Evolutionary conservation across 2,888 invertebrate genomes (phyloP).

Genomic region (Horisme vitalbata): DNA sequence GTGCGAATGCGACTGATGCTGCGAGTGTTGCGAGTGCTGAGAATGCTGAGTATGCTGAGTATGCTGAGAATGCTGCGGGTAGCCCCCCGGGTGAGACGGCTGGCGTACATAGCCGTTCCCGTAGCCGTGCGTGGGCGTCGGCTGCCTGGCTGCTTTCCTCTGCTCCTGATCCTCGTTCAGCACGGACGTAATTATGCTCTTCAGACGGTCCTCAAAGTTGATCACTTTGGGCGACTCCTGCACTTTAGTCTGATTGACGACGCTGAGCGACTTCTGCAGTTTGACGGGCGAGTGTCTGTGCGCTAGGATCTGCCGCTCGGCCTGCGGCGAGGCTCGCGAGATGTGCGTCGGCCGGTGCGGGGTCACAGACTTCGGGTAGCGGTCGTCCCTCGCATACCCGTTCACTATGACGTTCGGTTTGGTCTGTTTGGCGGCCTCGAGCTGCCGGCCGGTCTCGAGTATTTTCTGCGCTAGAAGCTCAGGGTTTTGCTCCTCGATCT

Average conservation of each 20-base stretch:
- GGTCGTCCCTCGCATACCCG: constrained; percentile 64
- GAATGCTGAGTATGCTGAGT: constrained; percentile 27
- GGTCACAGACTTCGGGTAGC: constrained; percentile 45
- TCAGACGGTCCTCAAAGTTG: constrained; percentile 94
- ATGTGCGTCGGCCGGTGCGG: constrained; percentile 46
- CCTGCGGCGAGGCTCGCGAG: constrained; percentile 41
- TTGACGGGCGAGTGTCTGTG: constrained; percentile 59
- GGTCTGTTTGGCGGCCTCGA: constrained; percentile 90
- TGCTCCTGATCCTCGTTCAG: constrained; percentile 91
- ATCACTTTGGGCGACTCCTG: constrained; percentile 90
- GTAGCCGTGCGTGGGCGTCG: constrained; percentile 48
- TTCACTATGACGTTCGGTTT: constrained; percentile 72
- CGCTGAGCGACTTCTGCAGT: constrained; percentile 70
- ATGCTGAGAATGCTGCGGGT: constrained; percentile 21
- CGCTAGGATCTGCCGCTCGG: constrained; percentile 22
- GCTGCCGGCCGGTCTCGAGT: constrained; percentile 93
- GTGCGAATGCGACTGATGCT: constrained; percentile 12
- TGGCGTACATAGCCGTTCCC: constrained; percentile 60
- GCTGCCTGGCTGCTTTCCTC: constrained; percentile 54
- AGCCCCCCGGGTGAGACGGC: constrained; percentile 26
- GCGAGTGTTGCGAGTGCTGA: constrained; percentile 28
- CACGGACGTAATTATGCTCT: constrained; percentile 93
- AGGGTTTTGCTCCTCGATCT: constrained; percentile 96
- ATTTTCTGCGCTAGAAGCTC: constrained; percentile 95
- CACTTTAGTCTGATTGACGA: constrained; percentile 66